Evolutionary conservation across 2,888 invertebrate genomes (phyloP).

Genomic region (Timandra comae): DNA sequence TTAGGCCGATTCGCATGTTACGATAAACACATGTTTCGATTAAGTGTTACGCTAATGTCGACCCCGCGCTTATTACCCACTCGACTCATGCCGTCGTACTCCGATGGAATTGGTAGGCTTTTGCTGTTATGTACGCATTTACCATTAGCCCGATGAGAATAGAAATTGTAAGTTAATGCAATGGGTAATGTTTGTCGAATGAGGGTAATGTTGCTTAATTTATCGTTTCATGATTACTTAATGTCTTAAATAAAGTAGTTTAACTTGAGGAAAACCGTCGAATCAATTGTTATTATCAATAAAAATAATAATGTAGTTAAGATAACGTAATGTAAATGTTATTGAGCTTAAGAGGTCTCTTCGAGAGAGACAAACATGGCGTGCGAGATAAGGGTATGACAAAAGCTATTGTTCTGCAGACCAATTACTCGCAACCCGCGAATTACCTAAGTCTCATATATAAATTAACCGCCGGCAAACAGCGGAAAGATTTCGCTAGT

Average conservation of each 20-base stretch:
- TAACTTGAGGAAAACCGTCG: too few relatives aligned
- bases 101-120: conserved; percentile 28
- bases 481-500: conserved; percentile 77
- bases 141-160: conserved; percentile 20
- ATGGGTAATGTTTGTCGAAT: conserved; percentile 16
- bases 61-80: conserved; percentile 42
- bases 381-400: conserved; percentile 71
- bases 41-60: conserved; percentile 59
- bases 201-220: conserved; percentile 16
- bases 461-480: conserved; percentile 75
- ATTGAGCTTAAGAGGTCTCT: conserved; percentile 55
- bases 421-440: conserved; percentile 74
- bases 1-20: conserved; percentile 74
- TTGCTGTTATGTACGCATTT: conserved; percentile 14
- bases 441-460: conserved; percentile 77
- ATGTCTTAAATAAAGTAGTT: too few relatives aligned
- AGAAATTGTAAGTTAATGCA: conserved; percentile 20
- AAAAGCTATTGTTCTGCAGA: conserved; percentile 75
- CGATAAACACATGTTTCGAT: conserved; percentile 76
- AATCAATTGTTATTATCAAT: neutral
- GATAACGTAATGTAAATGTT: conserved; percentile 54
- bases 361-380: conserved; percentile 61
- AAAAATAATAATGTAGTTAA: conserved; percentile 31
- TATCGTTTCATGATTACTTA: conserved; percentile 4
- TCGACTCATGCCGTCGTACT: conserved; percentile 34